These are phyloP conservation scores for Calephelis nemesis DNA, from an alignment of 1,140 invertebrate species.

Conservation along the genomic window DNA sequence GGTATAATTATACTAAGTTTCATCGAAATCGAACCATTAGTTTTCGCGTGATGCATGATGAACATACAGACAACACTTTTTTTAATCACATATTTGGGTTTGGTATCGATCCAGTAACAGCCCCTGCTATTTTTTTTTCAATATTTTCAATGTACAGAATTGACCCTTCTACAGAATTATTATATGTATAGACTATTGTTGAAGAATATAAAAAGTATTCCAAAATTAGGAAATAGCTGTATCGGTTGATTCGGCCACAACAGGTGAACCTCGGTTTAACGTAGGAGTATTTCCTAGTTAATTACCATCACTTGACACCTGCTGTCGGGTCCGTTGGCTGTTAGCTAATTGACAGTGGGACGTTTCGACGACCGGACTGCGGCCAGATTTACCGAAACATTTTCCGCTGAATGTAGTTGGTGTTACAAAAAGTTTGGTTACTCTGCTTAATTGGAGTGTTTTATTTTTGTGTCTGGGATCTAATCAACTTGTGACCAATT, in stretches of 20 bases:
- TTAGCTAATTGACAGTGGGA: conserved; percentile 64
- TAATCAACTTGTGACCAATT: too few relatives aligned
- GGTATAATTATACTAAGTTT: too few relatives aligned
- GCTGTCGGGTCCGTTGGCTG: conserved; percentile 47
- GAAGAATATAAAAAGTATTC: neutral
- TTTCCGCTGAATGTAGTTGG: conserved; percentile 19
- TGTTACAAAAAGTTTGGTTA: neutral
- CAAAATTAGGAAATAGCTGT: neutral
- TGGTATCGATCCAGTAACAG: too few relatives aligned
- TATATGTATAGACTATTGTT: neutral
- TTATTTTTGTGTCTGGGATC: too few relatives aligned
- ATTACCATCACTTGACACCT: conserved; percentile 61
- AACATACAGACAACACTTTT: too few relatives aligned
- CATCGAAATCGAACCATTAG: too few relatives aligned
- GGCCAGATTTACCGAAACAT: conserved; percentile 45
- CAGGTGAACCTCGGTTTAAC: conserved; percentile 8
- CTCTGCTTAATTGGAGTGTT: too few relatives aligned
- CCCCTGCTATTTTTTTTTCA: too few relatives aligned
- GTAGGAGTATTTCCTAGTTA: conserved; percentile 41
- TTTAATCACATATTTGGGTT: too few relatives aligned
- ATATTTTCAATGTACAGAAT: too few relatives aligned
- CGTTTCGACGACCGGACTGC: conserved; percentile 45
- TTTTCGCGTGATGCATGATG: too few relatives aligned
- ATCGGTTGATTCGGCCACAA: neutral
- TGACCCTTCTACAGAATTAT: too few relatives aligned